Evolutionary conservation across 2,113 vertebrate genomes (phyloP), one percentile per base, ranked within the genome.

Genomic region (Alethe castanea): DNA sequence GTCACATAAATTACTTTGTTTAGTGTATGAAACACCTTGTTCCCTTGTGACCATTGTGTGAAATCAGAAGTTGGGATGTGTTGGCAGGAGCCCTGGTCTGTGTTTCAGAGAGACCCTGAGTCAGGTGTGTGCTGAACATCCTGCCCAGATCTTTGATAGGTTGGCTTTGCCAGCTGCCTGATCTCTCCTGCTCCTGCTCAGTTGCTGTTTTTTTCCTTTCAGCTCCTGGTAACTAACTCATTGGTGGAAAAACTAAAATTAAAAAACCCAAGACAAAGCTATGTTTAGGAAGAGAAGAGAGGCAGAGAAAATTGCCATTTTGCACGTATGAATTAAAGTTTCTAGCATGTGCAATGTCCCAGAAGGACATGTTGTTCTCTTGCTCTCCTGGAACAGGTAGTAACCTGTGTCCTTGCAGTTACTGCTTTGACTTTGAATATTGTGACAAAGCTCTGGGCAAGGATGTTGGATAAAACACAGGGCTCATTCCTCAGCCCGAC

Each of bases 1-100:
- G 31, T 61, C 9, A 10, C 5, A 0, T 7, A 1, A 2, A 5
- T 61, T n/a, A 52, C 18, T 74, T 50, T 6, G 11, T 66, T 52
- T 31, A 50, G 5, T 28, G 5, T 45, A 24, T 54, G 3, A 11
- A 64, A 54, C 4, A 5, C 70, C 29, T 47, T 25, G 12, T 45
- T 62, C 8, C 11, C 29, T 86, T 3, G 1, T n/a, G 56, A 28
- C 67, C 8, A 2, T 4, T 12, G 16, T 17, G 22, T 62, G 74
- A 72, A 92, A 84, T 57, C 48, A 17, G 9, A 44, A 14, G 45
- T 19, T 52, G 53, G 1, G 3, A 11, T 44, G 19, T 3, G 0
- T 20, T 74, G 35, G 13, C 47, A 29, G 54, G 42, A 60, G 14
- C 44, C 38, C 25, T 61, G 53, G 8, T 6, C 24, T 80, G 23